These are phyloP conservation scores for Nomada ruficornis DNA, from an alignment of 2,888 invertebrate genomes.

Conservation along the genomic window DNA sequence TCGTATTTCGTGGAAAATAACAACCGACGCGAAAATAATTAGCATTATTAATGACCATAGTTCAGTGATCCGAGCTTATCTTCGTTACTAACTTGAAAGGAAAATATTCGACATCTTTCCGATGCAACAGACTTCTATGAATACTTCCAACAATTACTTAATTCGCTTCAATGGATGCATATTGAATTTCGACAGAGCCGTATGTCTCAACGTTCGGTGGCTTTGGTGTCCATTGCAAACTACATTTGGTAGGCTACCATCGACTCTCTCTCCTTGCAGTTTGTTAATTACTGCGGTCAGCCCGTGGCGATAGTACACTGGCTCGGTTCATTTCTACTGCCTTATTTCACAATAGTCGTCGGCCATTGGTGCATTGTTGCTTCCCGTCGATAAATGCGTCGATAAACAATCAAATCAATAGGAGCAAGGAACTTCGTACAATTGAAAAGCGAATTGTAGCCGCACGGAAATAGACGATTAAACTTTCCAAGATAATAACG, in stretches of 20 bases:
- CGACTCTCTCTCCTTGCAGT: constrained; percentile 16
- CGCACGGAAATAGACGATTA: background rate
- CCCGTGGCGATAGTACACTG: background rate
- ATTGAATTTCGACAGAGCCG: constrained; percentile 11
- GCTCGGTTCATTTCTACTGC: constrained; percentile 21
- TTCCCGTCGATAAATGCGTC: constrained; percentile 22
- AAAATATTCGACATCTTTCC: background rate
- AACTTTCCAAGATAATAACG: background rate
- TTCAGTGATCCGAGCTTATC: background rate
- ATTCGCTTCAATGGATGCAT: background rate
- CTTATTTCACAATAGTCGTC: constrained; percentile 11
- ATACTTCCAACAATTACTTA: constrained; percentile 1
- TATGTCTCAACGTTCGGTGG: constrained; percentile 9
- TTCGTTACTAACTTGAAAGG: background rate
- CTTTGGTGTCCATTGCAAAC: constrained; percentile 34
- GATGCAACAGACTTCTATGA: background rate
- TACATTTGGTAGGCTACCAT: constrained; percentile 31
- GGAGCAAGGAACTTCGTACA: background rate
- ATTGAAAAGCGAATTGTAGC: background rate
- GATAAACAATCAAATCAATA: constrained; percentile 19
- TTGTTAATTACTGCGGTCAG: constrained; percentile 42
- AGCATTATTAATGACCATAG: background rate
- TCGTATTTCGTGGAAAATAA: constrained; percentile 20
- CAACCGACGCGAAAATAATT: constrained; percentile 16
- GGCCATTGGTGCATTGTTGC: constrained; percentile 7